Percentiles rank a stretch among this genome's conserved stretches.
Conservation (phyloP, 2,888 invertebrate species). For the Pterobdella sp. region DNA sequence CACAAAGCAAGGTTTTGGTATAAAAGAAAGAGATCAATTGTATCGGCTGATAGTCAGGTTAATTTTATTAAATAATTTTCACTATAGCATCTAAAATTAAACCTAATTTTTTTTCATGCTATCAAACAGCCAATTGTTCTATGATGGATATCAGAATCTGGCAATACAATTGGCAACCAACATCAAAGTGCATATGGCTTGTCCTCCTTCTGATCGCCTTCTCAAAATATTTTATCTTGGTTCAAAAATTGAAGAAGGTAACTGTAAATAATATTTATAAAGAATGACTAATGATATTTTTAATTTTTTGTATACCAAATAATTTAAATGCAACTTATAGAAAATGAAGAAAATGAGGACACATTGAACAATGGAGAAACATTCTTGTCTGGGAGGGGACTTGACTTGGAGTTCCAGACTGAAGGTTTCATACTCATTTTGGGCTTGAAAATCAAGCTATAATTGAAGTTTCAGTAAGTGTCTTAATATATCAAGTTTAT, state of each 20-base stretch:
- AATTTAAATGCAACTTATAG: too few species aligned
- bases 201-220: constrained; percentile 88
- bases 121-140: constrained; percentile 75
- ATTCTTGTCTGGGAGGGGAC: constrained; percentile 53
- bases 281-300: not conserved
- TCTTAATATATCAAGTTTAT: not conserved
- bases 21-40: constrained; percentile 37
- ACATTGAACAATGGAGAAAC: constrained; percentile 4
- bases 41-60: constrained; percentile 38
- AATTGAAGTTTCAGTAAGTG: not conserved
- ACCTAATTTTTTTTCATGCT: constrained; percentile 33
- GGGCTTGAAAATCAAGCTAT: not conserved
- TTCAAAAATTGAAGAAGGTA: constrained; percentile 67
- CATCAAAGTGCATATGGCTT: constrained; percentile 82
- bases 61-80: not conserved
- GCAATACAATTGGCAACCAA: constrained; percentile 74
- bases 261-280: not conserved
- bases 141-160: constrained; percentile 90
- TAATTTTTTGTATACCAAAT: too few species aligned
- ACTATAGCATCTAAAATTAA: not conserved
- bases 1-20: constrained; percentile 26
- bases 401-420: constrained; percentile 90
- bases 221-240: constrained; percentile 77
- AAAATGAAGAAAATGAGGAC: not conserved
- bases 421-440: constrained; percentile 55